Base-by-base conservation (phyloP, 2,797 vertebrate species). In the Coreius guichenoti region DNA sequence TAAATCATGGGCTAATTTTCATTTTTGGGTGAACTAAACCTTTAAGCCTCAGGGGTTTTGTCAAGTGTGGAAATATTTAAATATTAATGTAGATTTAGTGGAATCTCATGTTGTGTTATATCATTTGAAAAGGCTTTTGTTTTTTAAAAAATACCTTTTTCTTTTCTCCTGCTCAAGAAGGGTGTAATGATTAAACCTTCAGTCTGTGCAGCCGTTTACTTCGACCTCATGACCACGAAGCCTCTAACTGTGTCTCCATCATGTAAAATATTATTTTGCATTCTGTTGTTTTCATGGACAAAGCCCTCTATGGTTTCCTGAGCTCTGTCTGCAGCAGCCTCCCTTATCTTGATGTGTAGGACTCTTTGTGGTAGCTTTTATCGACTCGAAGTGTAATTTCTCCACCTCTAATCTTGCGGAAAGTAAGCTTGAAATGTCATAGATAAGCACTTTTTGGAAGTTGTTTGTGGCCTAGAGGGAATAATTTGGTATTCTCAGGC, bases 341-440 rank as follows among this genome's bases (percentile, higher is more conserved):
- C 72, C 39, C 68, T 87, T 85, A 89, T 86, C 78, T 87, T 86
- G 86, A 85, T 89, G 79, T 86, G 76, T 83, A 83, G 76, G 74
- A 33, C 29, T 86, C 70, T 86, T 86, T 86, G 84, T 81, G 68
- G 43, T 79, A 45, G 73, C 80, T 80, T 89, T 86, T 89, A 90
- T 88, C 83, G 77, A 86, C 80, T 84, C 1, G 6, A 61, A 80
- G 69, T 86, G 82, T 86, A 81, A 79, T 83, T 88, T 89, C 77
- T 83, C 68, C 39, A 81, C 58, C 87, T 86, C 82, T 81, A 87
- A 89, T 88, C 84, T 86, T 82, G 69, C 79, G 33, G 82, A 80
- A 87, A 84, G 84, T 79, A 88, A 78, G 65, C 85, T 67, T 43
- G 81, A 88, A 88, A 87, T 78, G 56, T 77, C 87, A 86, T 83